Evolutionary conservation across 2,113 vertebrate genomes (phyloP), one percentile per base, ranked within the genome.

Genomic region (Osmerus eperlanus): DNA sequence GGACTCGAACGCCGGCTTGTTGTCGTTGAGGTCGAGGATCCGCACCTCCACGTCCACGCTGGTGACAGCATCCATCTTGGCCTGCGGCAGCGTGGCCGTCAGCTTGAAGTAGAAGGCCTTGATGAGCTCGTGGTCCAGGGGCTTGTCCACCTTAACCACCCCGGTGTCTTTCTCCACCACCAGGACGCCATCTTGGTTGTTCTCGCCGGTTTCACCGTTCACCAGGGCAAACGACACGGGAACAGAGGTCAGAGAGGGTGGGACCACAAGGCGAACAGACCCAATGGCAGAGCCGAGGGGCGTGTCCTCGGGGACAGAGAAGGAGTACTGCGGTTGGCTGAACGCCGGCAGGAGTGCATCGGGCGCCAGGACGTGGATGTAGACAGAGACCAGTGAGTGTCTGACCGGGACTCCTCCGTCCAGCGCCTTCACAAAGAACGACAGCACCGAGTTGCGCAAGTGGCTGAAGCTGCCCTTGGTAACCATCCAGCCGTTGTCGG

Each of bases 401-500:
- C 90, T 93, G 5, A 95, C 83, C 32, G 96, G 96, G 75, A 91
- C 91, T 41, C 96, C 97, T 18, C 94, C 93, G 66, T 99, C 97
- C 5, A 96, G 92, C n/a, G 97, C 97, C 88, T 98, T 98, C 54
- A 99, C 96, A 70, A 97, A 99, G 84, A 98, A 99, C 0, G 97
- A 98, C 58, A 97, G 88, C 51, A 98, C 94, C 0, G 95, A 95
- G 71, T 94, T 97, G 85, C 90, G 95, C 53, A 95, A 83, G 25
- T 96, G 95, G 81, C 91, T 93, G 79, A 99, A 97, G 73, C 85
- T 96, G 65, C 96, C 95, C 83, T 97, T 98, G 1, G 96, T 98
- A 63, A 98, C 95, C 92, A 99, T 95, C 97, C 96, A 99, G 58
- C 97, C 97, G 73, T 95, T 99, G 83, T 99, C 97, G 12, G 95